Evolutionary conservation across 2,797 vertebrate genomes (phyloP).

Genomic region (Syncerus caffer): DNA sequence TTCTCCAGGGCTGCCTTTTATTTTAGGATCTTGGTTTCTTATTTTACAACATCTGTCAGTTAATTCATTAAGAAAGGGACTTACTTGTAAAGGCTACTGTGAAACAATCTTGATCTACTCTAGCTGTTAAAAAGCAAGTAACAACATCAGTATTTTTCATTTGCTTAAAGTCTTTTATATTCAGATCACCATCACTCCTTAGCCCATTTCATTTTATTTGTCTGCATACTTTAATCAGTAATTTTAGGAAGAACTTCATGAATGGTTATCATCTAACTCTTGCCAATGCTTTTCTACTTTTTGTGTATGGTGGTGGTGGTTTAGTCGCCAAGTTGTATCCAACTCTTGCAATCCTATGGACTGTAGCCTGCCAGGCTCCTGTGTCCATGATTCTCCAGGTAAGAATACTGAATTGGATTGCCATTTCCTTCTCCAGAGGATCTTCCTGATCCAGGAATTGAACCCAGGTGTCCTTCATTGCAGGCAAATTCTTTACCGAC

Average conservation of each 20-base stretch:
- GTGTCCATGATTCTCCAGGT: neutral
- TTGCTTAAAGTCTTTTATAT: neutral
- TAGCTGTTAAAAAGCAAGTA: neutral
- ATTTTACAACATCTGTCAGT: neutral
- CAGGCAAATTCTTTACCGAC: neutral
- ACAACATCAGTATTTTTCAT: neutral
- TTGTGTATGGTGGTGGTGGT: neutral
- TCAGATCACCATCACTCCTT: neutral
- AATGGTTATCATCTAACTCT: neutral
- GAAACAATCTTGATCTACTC: neutral
- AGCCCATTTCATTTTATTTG: neutral
- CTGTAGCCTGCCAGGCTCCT: neutral
- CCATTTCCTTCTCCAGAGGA: neutral
- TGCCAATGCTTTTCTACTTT: neutral
- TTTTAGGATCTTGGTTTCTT: conserved; percentile 27
- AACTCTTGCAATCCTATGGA: neutral
- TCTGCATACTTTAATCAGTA: neutral
- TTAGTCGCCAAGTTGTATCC: neutral
- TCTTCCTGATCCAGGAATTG: neutral
- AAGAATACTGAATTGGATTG: neutral
- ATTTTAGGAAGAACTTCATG: neutral
- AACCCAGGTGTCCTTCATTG: neutral
- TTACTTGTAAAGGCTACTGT: neutral
- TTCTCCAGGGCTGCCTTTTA: neutral
- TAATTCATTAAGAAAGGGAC: neutral